A percentile compares a stretch with the other conserved stretches of the same genome.
Conservation (phyloP, 2,797 vertebrate species). For the Lithobates pipiens region DNA sequence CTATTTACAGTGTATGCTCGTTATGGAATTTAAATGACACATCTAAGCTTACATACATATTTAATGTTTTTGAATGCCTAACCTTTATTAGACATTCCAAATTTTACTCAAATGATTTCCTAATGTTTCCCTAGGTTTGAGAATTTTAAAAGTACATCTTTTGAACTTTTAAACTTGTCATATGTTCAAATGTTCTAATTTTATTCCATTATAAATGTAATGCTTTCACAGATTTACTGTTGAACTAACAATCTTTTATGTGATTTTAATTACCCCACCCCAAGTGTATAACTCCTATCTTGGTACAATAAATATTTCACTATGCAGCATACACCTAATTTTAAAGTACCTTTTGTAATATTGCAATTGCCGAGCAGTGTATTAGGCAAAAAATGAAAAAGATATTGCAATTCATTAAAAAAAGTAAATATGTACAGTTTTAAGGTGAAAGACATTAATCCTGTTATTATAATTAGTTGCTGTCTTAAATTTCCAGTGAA, state of each 20-base stretch:
- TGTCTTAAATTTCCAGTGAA: too few relatives aligned
- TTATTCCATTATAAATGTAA: neutral
- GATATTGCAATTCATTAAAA: neutral
- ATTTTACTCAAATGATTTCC: slow-evolving; percentile 25
- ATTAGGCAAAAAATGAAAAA: neutral
- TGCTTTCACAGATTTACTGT: neutral
- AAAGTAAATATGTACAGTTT: neutral
- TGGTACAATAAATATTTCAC: neutral
- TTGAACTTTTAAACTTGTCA: slow-evolving; percentile 45
- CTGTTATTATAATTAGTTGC: too few relatives aligned
- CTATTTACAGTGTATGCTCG: slow-evolving; percentile 36
- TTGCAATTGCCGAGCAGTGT: neutral
- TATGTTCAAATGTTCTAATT: slow-evolving; percentile 32
- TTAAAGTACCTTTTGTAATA: neutral
- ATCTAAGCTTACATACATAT: slow-evolving; percentile 48
- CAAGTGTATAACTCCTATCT: neutral
- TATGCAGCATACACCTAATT: neutral
- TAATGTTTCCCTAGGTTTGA: slow-evolving; percentile 45
- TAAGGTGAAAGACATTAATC: neutral
- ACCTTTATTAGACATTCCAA: slow-evolving; percentile 47
- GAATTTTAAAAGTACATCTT: slow-evolving; percentile 32
- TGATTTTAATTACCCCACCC: neutral
- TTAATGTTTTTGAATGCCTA: slow-evolving; percentile 44
- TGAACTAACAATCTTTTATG: slow-evolving; percentile 3
- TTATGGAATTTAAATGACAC: slow-evolving; percentile 39